Evolutionary conservation across 2,797 vertebrate genomes (phyloP).

Genomic region (Melanitta fusca): DNA sequence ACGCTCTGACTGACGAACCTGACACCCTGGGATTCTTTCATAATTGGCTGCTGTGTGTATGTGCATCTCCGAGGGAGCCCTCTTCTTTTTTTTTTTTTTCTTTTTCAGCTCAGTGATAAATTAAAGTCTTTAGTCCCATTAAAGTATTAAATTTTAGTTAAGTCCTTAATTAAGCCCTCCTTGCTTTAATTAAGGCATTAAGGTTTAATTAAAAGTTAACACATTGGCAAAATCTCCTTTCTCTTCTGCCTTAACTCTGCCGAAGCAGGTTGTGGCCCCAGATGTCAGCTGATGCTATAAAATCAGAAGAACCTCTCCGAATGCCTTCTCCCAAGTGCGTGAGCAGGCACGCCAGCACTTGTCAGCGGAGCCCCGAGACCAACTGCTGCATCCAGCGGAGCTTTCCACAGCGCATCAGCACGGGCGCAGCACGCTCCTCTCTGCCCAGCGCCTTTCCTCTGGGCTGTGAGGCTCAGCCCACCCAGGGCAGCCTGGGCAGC

Average conservation of each 20-base stretch:
- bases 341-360: neutral
- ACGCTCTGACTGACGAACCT: neutral
- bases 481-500: neutral
- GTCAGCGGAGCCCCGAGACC: neutral
- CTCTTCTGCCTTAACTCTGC: neutral
- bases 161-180: conserved; percentile 73
- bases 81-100: neutral
- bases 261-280: neutral
- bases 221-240: conserved; percentile 49
- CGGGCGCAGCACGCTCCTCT: neutral
- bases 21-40: conserved; percentile 44
- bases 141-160: conserved; percentile 77
- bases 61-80: neutral
- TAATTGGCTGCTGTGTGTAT: conserved; percentile 38
- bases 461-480: neutral
- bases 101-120: conserved; percentile 50
- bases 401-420: neutral
- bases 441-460: neutral
- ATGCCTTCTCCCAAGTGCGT: rapidly evolving
- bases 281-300: conserved; percentile 3
- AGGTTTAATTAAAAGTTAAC: conserved; percentile 68
- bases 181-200: conserved; percentile 72
- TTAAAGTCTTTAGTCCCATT: conserved; percentile 78
- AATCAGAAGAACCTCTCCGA: neutral
- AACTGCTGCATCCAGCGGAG: neutral